A percentile compares a stretch with the other conserved stretches of the same genome.
Evolutionary conservation across 2,888 invertebrate species (phyloP).

Genomic region (Invenusta paracnida): DNA sequence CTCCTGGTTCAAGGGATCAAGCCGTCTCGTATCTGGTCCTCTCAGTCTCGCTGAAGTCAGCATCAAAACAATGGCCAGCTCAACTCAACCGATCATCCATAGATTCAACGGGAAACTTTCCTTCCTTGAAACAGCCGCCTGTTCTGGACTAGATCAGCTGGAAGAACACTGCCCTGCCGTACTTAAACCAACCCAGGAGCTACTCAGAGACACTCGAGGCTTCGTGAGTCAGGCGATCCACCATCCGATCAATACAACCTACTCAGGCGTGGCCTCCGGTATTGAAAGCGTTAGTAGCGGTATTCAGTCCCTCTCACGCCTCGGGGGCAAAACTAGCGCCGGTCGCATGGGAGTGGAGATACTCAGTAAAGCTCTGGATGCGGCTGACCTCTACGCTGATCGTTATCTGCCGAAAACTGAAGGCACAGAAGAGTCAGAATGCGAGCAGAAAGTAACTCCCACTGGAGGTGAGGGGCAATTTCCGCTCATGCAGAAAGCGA

Average conservation of each 20-base stretch:
- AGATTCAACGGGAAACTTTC: conserved; percentile 67
- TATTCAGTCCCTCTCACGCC: background rate
- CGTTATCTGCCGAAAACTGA: conserved; percentile 67
- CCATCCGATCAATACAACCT: background rate
- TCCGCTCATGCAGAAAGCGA: background rate
- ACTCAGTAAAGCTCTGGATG: conserved; percentile 68
- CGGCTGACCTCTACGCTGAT: conserved; percentile 72
- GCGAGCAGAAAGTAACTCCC: too few relatives aligned
- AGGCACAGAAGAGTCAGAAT: background rate
- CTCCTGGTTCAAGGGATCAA: conserved; percentile 68
- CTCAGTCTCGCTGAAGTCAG: conserved; percentile 64
- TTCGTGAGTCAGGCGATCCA: background rate
- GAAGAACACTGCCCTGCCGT: conserved; percentile 77
- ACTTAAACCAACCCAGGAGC: conserved; percentile 77
- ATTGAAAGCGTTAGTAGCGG: background rate
- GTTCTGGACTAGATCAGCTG: conserved; percentile 77
- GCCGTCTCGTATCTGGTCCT: conserved; percentile 53
- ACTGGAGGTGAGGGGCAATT: too few relatives aligned
- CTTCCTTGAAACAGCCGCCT: conserved; percentile 62
- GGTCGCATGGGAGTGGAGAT: conserved; percentile 48
- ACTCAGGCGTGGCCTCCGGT: background rate
- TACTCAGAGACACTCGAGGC: conserved; percentile 61
- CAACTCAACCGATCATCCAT: conserved; percentile 71
- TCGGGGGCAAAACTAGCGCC: background rate
- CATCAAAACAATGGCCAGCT: conserved; percentile 69